Evolutionary conservation across 2,113 vertebrate genomes (phyloP), one percentile per base, ranked within the genome.

Genomic region (Pagrus major): DNA sequence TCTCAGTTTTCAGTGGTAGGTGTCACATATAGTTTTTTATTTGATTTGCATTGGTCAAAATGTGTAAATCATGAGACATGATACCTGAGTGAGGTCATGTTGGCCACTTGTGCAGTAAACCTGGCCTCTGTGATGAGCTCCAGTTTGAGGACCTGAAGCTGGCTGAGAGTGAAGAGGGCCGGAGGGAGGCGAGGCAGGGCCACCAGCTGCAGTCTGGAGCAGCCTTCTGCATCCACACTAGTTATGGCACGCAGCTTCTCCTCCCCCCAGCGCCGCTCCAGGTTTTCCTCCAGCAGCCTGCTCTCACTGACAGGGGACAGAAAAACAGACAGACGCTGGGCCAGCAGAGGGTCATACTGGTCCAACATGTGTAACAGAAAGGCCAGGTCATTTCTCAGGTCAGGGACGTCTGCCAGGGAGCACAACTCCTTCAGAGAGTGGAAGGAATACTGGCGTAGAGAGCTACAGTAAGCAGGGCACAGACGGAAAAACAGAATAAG

Each of bases 291-390:
- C 84, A 94, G 85, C 33, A 95, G 90, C 21, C 89, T 77, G 33
- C 86, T 95, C 87, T 96, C 94, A 1, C 94, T 94, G 60, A 95
- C 92, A 0, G 95, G 95, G 0, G 95, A 96, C 85, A 96, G 76
- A 70, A 96, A 96, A n/a, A 95, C 94, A 0, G 94, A 94, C 9
- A 96, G 92, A 0, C 95, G 92, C 81, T 93, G 95, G 51, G 91
- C 94, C 87, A 95, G 92, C 44, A 96, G 64, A 0, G 94, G 93
- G 83, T 96, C 95, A 0, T 95, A 96, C 86, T 94, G 94, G 80
- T 96, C 96, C 1, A 94, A 85, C 95, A 96, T 95, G 90, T 96
- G 95, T 20, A 96, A 67, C 44, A 96, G 93, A 42, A 96, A 96
- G 56, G 96, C 95, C 85, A 96, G 92, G 87, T 96, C 96, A 4